Evolutionary conservation across 2,113 vertebrate species (phyloP).

Genomic region (Mionectes macconnelli): DNA sequence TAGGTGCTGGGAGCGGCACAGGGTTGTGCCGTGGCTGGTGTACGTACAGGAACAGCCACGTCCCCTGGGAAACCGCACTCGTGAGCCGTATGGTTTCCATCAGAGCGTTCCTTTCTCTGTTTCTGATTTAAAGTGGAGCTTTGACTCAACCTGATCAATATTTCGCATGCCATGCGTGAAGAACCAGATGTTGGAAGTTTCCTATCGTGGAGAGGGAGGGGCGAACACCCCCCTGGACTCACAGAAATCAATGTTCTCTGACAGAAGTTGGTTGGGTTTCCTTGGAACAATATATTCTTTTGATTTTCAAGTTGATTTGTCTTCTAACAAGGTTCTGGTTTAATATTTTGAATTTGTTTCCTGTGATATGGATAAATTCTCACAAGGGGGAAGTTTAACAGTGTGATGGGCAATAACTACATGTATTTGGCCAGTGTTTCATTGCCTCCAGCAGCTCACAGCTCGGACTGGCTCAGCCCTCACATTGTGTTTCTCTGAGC

Average conservation of each 20-base stretch:
- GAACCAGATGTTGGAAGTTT: slow-evolving; percentile 95
- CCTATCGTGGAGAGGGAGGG: slow-evolving; percentile 76
- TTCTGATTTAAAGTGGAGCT: slow-evolving; percentile 78
- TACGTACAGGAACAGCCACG: not conserved
- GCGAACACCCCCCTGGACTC: slow-evolving; percentile 77
- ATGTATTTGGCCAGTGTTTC: not conserved
- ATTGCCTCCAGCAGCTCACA: not conserved
- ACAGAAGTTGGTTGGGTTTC: slow-evolving; percentile 75
- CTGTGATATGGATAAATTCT: slow-evolving; percentile 17
- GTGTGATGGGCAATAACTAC: slow-evolving; percentile 31
- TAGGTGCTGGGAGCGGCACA: not conserved
- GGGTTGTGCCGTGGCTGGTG: not conserved
- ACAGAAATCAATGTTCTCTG: slow-evolving; percentile 87
- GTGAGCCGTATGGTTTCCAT: slow-evolving; percentile 72
- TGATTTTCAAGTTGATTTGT: slow-evolving; percentile 69
- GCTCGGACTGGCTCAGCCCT: not conserved
- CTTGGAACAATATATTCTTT: slow-evolving; percentile 67
- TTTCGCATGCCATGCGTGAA: slow-evolving; percentile 95
- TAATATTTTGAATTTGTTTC: slow-evolving; percentile 55
- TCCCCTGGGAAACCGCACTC: slow-evolving; percentile 44
- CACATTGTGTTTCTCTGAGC: not conserved
- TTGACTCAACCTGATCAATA: slow-evolving; percentile 91
- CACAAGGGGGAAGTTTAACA: slow-evolving; percentile 25
- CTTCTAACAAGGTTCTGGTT: slow-evolving; percentile 66
- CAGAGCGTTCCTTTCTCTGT: slow-evolving; percentile 69